Percentiles rank a stretch among this genome's conserved stretches.
Conservation (phyloP, 2,888 invertebrate genomes). For the Chymomyza procnemis region DNA sequence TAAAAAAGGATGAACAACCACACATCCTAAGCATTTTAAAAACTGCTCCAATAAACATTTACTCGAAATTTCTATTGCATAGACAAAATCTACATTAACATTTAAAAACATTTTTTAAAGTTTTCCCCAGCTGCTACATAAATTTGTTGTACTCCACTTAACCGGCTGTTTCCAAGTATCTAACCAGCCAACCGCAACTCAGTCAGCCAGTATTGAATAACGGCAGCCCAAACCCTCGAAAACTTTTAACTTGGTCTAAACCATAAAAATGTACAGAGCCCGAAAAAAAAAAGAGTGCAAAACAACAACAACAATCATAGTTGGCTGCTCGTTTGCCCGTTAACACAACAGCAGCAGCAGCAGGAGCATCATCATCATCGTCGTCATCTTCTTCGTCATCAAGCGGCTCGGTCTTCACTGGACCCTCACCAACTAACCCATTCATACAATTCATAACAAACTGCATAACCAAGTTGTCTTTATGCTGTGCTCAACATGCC, state of each 20-base stretch:
- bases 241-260: not conserved
- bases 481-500: not conserved
- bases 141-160: not conserved
- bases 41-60: too few relatives aligned
- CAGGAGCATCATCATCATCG: not conserved
- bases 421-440: not conserved
- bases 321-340: not conserved
- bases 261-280: too few relatives aligned
- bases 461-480: constrained; percentile 9
- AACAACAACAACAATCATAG: not conserved
- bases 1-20: too few relatives aligned
- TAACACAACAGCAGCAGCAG: not conserved
- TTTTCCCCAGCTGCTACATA: not conserved
- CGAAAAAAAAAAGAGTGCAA: not conserved
- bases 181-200: not conserved
- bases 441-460: constrained; percentile 3
- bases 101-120: not conserved
- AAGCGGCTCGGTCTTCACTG: not conserved
- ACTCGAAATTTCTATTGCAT: too few relatives aligned
- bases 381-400: not conserved
- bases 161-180: not conserved
- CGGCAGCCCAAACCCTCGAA: not conserved
- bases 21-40: too few relatives aligned
- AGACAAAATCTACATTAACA: not conserved
- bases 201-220: not conserved